Conservation (phyloP, 2,888 invertebrate species). For the Lingula anatina region DNA sequence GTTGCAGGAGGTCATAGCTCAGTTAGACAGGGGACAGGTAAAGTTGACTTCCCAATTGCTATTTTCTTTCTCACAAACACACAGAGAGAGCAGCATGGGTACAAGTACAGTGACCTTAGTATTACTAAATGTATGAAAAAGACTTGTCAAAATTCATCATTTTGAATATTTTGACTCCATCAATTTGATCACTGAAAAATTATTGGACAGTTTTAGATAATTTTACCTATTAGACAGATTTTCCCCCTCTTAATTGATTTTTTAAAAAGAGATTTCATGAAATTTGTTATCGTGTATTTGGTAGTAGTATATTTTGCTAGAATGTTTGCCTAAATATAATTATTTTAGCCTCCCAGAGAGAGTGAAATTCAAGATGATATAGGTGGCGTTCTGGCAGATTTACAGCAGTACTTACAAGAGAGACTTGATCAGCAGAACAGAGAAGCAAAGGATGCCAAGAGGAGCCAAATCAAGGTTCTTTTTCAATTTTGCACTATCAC, state of each 20-base stretch:
- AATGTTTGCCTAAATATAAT: neutral
- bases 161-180: too few relatives aligned
- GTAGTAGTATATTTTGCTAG: neutral
- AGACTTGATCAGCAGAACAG: slow-evolving; percentile 30
- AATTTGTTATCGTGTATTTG: neutral
- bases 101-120: neutral
- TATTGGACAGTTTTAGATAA: too few relatives aligned
- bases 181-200: too few relatives aligned
- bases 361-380: slow-evolving; percentile 31
- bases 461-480: slow-evolving; percentile 22
- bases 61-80: neutral
- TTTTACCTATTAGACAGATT: too few relatives aligned
- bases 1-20: slow-evolving; percentile 29
- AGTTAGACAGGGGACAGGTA: slow-evolving; percentile 35
- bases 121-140: too few relatives aligned
- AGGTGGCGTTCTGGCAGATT: slow-evolving; percentile 36
- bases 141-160: too few relatives aligned
- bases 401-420: slow-evolving; percentile 35
- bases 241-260: neutral
- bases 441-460: slow-evolving; percentile 28
- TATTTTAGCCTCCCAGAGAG: slow-evolving; percentile 25
- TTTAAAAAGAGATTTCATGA: neutral
- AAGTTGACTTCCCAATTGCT: too few relatives aligned
- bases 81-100: neutral
- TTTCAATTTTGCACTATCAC: too few relatives aligned